phyloP scores from a whole-genome alignment of 2,888 invertebrate species.

The Microctonus brassicae region DNA sequence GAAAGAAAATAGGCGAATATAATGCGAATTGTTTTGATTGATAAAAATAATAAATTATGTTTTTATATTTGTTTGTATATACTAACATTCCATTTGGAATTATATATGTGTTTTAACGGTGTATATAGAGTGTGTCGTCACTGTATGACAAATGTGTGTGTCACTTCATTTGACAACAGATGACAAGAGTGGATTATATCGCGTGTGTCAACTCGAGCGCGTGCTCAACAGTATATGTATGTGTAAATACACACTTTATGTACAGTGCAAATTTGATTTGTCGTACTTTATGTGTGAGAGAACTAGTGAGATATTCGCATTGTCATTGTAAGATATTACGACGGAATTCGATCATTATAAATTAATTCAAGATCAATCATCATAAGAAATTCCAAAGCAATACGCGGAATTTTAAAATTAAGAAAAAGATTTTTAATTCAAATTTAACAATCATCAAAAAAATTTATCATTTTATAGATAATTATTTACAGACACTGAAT shows the following conservation, averaged over 20 bases:
- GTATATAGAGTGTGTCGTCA: constrained; percentile 9
- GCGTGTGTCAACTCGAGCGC: constrained; percentile 20
- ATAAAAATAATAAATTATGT: constrained; percentile 6
- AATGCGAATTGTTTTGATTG: background rate
- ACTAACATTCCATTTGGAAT: constrained; percentile 40
- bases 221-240: background rate
- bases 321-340: constrained; percentile 51
- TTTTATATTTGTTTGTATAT: background rate
- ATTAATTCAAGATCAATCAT: constrained; percentile 58
- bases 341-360: constrained; percentile 41
- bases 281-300: constrained; percentile 21
- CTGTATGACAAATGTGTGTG: constrained; percentile 45
- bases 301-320: constrained; percentile 56
- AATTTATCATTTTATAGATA: no score
- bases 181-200: constrained; percentile 44
- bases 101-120: constrained; percentile 47
- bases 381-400: constrained; percentile 54
- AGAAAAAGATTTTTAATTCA: background rate
- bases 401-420: constrained; percentile 56
- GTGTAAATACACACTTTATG: constrained; percentile 3
- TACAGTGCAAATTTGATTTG: background rate
- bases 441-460: no score
- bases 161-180: constrained; percentile 58
- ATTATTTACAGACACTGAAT: no score
- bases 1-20: no score